Percentiles rank a stretch among this genome's conserved stretches.
Evolutionary conservation across 1,140 invertebrate genomes (phyloP).

Genomic region (Solenopsis fugax): DNA sequence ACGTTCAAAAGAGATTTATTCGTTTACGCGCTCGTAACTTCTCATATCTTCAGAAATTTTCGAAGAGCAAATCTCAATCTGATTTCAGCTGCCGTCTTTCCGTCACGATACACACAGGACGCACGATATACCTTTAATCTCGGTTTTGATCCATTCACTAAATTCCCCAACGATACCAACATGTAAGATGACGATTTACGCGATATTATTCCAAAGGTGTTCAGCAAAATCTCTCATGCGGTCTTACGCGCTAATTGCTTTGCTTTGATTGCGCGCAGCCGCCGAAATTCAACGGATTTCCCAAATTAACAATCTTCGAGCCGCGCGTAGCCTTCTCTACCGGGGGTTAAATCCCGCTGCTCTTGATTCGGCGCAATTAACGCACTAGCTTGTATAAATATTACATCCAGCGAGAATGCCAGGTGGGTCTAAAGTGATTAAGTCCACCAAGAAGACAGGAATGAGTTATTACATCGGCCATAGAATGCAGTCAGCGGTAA

Average conservation of each 20-base stretch:
- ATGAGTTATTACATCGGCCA: conserved; percentile 35
- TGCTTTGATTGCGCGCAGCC: conserved; percentile 42
- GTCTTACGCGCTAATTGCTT: conserved; percentile 49
- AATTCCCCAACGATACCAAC: neutral
- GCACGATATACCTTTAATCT: conserved; percentile 18
- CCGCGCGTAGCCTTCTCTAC: conserved; percentile 18
- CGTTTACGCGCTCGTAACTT: neutral
- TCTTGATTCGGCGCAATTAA: conserved; percentile 57
- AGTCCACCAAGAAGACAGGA: conserved; percentile 16
- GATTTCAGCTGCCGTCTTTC: conserved; percentile 2
- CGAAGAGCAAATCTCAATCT: conserved; percentile 21
- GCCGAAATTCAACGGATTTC: conserved; percentile 56
- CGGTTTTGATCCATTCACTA: neutral
- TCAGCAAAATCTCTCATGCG: conserved; percentile 38
- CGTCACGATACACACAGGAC: neutral
- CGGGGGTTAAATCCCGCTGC: conserved; percentile 37
- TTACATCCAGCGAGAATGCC: conserved; percentile 54
- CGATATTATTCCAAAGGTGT: conserved; percentile 43
- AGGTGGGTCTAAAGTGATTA: conserved; percentile 44
- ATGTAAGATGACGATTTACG: neutral
- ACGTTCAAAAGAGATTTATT: conserved; percentile 29
- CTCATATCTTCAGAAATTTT: conserved; percentile 33
- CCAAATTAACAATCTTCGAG: conserved; percentile 62
- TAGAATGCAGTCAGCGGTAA: conserved; percentile 7
- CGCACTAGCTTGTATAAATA: conserved; percentile 58